Percentiles rank a stretch among this genome's conserved stretches.
Evolutionary conservation across 1,140 invertebrate species (phyloP).

Genomic region (Conopomorpha cramerella): DNA sequence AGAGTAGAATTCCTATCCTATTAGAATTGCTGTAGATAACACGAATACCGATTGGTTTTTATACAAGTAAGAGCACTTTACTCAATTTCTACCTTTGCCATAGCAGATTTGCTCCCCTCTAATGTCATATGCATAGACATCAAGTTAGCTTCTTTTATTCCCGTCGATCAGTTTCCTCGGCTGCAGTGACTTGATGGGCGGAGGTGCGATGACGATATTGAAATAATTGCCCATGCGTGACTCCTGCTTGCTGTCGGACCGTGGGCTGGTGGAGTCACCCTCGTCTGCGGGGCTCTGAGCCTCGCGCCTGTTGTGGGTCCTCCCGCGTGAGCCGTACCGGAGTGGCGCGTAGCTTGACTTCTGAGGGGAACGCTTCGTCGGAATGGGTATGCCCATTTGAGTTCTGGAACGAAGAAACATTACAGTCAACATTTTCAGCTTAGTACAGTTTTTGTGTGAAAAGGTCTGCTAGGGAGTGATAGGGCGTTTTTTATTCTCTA

Average conservation of each 20-base stretch:
- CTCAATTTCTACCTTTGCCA: too few species aligned
- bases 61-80: too few species aligned
- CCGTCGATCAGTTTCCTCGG: constrained; percentile 35
- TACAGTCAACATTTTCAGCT: too few species aligned
- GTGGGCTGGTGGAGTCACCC: constrained; percentile 18
- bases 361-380: constrained; percentile 21
- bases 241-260: constrained; percentile 23
- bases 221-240: constrained; percentile 52
- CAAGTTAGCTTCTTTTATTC: constrained; percentile 20
- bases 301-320: constrained; percentile 14
- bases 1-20: too few species aligned
- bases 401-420: too few species aligned
- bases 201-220: constrained; percentile 49
- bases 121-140: too few species aligned
- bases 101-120: too few species aligned
- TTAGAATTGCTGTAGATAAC: too few species aligned
- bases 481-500: too few species aligned
- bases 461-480: too few species aligned
- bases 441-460: too few species aligned
- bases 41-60: too few species aligned
- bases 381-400: constrained; percentile 49
- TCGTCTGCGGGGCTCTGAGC: constrained; percentile 14
- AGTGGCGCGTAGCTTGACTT: constrained; percentile 17
- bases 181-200: constrained; percentile 37
- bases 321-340: constrained; percentile 11